Evolutionary conservation across 2,888 invertebrate genomes (phyloP).

Genomic region (Ophraella communa): DNA sequence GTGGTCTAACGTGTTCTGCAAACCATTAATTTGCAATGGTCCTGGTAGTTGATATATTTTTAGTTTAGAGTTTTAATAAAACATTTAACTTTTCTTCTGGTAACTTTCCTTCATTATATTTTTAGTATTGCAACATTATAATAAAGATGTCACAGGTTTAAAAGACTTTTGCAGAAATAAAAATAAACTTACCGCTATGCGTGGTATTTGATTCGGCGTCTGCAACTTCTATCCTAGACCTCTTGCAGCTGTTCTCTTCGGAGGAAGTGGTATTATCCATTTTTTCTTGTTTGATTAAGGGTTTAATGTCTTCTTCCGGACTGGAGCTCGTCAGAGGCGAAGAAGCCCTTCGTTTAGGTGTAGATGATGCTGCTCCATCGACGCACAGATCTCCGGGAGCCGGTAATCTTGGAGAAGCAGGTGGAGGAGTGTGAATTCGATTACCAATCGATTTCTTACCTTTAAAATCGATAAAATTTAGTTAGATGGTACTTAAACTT

Average conservation of each 20-base stretch:
- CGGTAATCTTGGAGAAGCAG: conserved; percentile 70
- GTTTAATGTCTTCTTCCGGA: conserved; percentile 60
- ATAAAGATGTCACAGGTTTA: no score
- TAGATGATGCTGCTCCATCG: conserved; percentile 83
- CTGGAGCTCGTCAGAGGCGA: conserved; percentile 57
- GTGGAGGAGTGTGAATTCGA: conserved; percentile 76
- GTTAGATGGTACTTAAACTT: no score
- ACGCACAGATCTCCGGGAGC: conserved; percentile 72
- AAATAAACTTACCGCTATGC: conserved; percentile 79
- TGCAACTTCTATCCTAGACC: conserved; percentile 76
- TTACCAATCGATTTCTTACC: conserved; percentile 44
- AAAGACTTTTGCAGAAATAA: neutral
- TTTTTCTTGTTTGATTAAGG: conserved; percentile 70
- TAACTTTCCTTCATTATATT: no score
- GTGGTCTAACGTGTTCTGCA: no score
- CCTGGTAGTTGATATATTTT: no score
- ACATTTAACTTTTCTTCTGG: no score
- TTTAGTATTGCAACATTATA: no score
- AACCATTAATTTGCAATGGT: no score
- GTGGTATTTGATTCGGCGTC: conserved; percentile 91
- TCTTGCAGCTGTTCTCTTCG: conserved; percentile 71
- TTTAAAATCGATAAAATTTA: neutral
- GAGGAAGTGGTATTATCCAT: conserved; percentile 71
- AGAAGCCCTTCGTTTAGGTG: conserved; percentile 71
- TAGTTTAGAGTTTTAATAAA: no score